A percentile compares a stretch with the other conserved stretches of the same genome.
phyloP scores from a whole-genome alignment of 2,113 vertebrate species.

The Sapayoa aenigma region DNA sequence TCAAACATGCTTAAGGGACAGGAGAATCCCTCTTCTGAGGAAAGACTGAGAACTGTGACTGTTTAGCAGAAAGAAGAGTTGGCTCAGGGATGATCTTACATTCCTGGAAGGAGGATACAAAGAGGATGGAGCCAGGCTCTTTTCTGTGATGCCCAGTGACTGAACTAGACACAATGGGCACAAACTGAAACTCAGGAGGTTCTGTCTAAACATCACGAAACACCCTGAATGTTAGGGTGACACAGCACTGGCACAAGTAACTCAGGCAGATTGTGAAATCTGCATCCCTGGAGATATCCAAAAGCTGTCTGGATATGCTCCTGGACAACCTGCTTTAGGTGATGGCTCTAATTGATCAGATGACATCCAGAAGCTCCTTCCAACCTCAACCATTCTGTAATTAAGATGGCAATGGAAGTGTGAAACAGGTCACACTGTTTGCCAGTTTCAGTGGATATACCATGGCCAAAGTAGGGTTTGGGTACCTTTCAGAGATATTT shows the following conservation, averaged over 20 bases:
- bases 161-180: neutral
- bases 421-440: neutral
- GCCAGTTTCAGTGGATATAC: neutral
- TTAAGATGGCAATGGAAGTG: neutral
- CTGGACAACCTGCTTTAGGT: neutral
- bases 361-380: neutral
- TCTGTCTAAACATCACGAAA: neutral
- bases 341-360: neutral
- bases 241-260: neutral
- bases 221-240: neutral
- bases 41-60: neutral
- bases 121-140: neutral
- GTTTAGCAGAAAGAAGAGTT: neutral
- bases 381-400: neutral
- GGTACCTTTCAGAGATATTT: neutral
- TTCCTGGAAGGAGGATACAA: neutral
- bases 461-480: neutral
- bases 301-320: neutral
- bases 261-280: neutral
- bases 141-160: neutral
- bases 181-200: neutral
- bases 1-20: neutral
- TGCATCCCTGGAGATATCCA: neutral
- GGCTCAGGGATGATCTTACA: fast-evolving
- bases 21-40: neutral